Base-by-base conservation (phyloP, 2,797 vertebrate species). In the Tragelaphus eurycerus region DNA sequence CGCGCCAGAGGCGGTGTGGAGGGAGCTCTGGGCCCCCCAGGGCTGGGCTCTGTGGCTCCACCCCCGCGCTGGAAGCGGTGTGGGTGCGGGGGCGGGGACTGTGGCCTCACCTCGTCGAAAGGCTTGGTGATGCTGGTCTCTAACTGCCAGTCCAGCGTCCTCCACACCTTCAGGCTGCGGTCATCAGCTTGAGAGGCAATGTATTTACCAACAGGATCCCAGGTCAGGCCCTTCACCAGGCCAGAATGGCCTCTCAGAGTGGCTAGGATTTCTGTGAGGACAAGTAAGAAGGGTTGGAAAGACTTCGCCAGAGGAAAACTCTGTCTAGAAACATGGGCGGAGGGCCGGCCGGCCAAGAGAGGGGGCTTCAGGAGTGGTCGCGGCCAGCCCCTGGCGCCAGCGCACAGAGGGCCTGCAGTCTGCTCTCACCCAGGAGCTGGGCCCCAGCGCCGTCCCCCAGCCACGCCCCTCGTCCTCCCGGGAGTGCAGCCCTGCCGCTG, bases 111-210 rank as follows among this genome's bases (percentile, higher is more conserved):
- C 99, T 99, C 99, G 34, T 99, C 99, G 97, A 99, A 99, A 43
- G 99, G 99, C 96, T 99, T 99, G 93, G 99, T 99, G 98, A 99
- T 99, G 98, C 99, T 99, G 14, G 99, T 99, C 94, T 99, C 99
- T 98, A 99, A 95, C 98, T 99, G 99, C 99, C 99, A 99, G 98
- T 99, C 99, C 99, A 99, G 98, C 0, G 99, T 99, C 96, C 99
- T 99, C 99, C 99, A 99, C 92, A 99, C 99, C 94, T 99, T 99
- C 83, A 99, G 98, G 88, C 99, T 99, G 92, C 99, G 99, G 99
- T 99, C 99, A 13, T 99, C 99, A 3, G 99, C 99, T 98, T 99
- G 99, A 9, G 99, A 99, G 15, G 99, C 99, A 16, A 99, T 99
- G 64, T 99, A 99, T 83, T 99, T 99, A 38, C 99, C 99, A 85